phyloP scores from a whole-genome alignment of 2,113 vertebrate genomes.

The Poeciliopsis prolifica region DNA sequence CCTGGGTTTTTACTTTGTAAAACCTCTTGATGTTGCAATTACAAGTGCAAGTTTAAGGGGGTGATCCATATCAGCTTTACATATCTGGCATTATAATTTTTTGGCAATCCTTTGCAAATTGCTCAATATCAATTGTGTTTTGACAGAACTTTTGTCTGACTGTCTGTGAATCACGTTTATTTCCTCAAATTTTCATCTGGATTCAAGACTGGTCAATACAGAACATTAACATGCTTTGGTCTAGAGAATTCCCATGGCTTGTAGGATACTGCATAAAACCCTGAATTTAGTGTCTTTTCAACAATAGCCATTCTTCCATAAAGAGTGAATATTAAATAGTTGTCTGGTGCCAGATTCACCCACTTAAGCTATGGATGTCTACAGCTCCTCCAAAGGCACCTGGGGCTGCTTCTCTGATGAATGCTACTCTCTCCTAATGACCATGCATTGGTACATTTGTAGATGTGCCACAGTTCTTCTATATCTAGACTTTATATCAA shows the following conservation, averaged over 20 bases:
- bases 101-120: not conserved
- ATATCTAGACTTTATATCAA: not conserved
- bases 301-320: not conserved
- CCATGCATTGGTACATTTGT: not conserved
- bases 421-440: not conserved
- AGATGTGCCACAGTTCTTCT: not conserved
- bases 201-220: not conserved
- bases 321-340: not conserved
- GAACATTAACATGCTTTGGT: not conserved
- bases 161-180: too few relatives aligned
- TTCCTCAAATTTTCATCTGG: too few relatives aligned
- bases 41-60: not conserved
- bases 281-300: not conserved
- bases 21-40: not conserved
- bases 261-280: not conserved
- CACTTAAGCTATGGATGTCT: not conserved
- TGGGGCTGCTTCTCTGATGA: not conserved
- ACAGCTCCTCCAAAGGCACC: not conserved
- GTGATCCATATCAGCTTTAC: not conserved
- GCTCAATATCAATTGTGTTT: not conserved
- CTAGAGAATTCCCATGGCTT: not conserved
- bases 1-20: not conserved
- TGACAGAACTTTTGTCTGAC: too few relatives aligned
- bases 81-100: not conserved
- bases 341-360: not conserved